phyloP scores from a whole-genome alignment of 2,797 vertebrate genomes.

The Lateolabrax maculatus region DNA sequence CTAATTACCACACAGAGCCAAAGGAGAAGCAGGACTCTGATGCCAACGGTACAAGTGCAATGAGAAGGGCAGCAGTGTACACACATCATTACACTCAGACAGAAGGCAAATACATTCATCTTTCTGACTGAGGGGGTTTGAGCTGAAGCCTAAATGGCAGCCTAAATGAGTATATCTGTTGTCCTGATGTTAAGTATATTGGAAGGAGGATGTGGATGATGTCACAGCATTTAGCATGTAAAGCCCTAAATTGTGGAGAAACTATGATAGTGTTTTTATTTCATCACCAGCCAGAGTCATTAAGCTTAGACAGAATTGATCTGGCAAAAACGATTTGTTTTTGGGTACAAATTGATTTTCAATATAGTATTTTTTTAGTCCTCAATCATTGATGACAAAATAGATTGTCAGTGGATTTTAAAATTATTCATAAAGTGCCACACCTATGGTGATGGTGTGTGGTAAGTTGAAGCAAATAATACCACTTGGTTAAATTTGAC shows the following conservation, averaged over 20 bases:
- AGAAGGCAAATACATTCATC: slow-evolving; percentile 81
- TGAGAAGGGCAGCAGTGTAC: slow-evolving; percentile 79
- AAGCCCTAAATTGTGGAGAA: not conserved
- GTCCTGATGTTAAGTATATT: slow-evolving; percentile 4
- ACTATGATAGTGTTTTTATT: not conserved
- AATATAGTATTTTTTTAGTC: not conserved
- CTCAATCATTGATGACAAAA: not conserved
- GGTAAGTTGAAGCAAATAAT: not conserved
- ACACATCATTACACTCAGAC: slow-evolving; percentile 85
- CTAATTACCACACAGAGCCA: slow-evolving; percentile 81
- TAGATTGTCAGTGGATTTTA: not conserved
- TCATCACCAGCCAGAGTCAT: not conserved
- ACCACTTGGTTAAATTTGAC: not conserved
- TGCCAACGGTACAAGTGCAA: slow-evolving; percentile 78
- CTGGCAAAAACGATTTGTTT: not conserved
- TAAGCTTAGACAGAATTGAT: not conserved
- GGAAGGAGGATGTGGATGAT: not conserved
- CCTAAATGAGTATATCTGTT: slow-evolving; percentile 28
- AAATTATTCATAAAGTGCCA: no score
- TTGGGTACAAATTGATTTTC: not conserved
- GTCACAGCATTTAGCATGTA: not conserved
- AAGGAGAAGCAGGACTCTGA: slow-evolving; percentile 78
- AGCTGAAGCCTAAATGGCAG: slow-evolving; percentile 67
- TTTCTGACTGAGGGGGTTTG: slow-evolving; percentile 76
- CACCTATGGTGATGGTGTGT: no score